These are phyloP conservation scores for Masnerella sp. DNA, from an alignment of 2,888 invertebrate genomes.

Conservation along the genomic window DNA sequence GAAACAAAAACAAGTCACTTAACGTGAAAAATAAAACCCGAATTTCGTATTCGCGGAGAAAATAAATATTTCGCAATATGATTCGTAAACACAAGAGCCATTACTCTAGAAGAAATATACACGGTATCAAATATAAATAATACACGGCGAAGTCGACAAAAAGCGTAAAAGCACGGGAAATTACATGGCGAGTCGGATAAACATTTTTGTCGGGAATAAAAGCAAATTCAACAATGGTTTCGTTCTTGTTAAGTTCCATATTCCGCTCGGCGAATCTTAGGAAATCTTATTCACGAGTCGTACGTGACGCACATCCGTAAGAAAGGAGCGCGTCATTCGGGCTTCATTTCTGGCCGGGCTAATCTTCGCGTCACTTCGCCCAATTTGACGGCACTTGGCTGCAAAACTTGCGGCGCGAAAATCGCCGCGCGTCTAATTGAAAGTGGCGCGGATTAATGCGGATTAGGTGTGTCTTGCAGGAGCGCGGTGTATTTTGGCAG, in stretches of 20 bases:
- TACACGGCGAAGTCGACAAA: neutral
- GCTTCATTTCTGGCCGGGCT: too few species aligned
- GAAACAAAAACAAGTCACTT: too few species aligned
- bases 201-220: constrained; percentile 11
- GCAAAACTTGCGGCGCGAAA: too few species aligned
- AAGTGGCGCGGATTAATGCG: constrained; percentile 3
- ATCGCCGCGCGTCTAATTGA: neutral
- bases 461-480: constrained; percentile 7
- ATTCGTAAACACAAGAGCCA: too few species aligned
- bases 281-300: constrained; percentile 23
- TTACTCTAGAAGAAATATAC: too few species aligned
- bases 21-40: too few species aligned
- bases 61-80: too few species aligned
- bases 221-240: constrained; percentile 17
- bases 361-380: neutral
- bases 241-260: constrained; percentile 32
- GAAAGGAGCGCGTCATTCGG: too few species aligned
- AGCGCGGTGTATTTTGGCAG: constrained; percentile 25
- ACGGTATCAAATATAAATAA: too few species aligned
- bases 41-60: too few species aligned
- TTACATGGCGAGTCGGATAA: neutral
- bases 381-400: constrained; percentile 15
- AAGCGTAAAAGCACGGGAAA: too few species aligned
- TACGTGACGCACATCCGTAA: constrained; percentile 30
- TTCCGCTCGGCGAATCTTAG: constrained; percentile 18